Base-by-base conservation (phyloP, 2,797 vertebrate species). In the Lacerta bilineata region DNA sequence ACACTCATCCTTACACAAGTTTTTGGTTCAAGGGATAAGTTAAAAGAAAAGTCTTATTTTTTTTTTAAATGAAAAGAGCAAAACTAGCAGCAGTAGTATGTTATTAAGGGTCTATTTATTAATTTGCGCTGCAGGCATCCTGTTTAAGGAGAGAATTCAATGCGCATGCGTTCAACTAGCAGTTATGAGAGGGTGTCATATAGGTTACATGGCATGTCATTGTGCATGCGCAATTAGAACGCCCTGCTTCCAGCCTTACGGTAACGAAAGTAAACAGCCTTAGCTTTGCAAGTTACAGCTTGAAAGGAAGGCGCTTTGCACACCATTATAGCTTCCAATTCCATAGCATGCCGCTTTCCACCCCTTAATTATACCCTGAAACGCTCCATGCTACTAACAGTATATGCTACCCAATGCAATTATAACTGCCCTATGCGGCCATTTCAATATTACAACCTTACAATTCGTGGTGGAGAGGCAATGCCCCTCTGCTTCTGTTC, bases 1-100 rank as follows among this genome's bases (percentile, higher is more conserved):
- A n/a, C 4, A 39, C 8, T 10, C 2, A 4, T 1, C 8, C 0
- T 0, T 4, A 2, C 0, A 2, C 7, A 0, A 5, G 2, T 3
- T 1, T 2, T n/a, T 0, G 2, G 0, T 1, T 1, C n/a, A 33
- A 72, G 71, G 33, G n/a, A 17, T 5, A 74, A 20, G 33, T 11
- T 18, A n/a, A n/a, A n/a, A 29, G 8, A 68, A 68, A 68, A 1
- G 46, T 11, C 46, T 50, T 50, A 50, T 3, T 3, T 50, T 50
- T 55, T 1, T 11, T 1, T 11, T n/a, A 69, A 27, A 69, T 36
- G 1, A 39, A 36, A 39, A 36, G 33, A 17, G 71, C 11, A 41
- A 39, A 75, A 75, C 39, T 5, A 23, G 4, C 25, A 64, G 61
- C 61, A 23, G 61, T 64, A 9, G 7, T 29, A 25, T 25, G 25